Percentiles rank a stretch among this genome's conserved stretches.
These are phyloP conservation scores for Cyrtorhinus lividipennis DNA, from an alignment of 1,140 invertebrate species.

Conservation along the genomic window DNA sequence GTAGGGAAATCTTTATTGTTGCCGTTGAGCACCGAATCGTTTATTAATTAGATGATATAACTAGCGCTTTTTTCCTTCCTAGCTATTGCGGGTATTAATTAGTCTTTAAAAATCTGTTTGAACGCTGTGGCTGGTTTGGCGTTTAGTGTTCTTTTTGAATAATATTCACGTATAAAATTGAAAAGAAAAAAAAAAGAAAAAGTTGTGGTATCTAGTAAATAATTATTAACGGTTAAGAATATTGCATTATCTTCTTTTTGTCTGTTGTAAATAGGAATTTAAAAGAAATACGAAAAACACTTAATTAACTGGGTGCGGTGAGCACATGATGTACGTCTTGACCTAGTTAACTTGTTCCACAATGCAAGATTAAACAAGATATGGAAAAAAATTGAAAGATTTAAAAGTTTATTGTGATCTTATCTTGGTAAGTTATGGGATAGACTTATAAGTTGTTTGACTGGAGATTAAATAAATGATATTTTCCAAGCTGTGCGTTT, in stretches of 20 bases:
- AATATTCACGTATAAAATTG: neutral
- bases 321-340: neutral
- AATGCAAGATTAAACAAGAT: neutral
- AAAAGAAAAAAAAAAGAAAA: neutral
- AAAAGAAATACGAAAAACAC: neutral
- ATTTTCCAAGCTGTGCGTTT: slow-evolving; percentile 8
- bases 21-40: neutral
- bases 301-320: neutral
- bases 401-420: slow-evolving; percentile 10
- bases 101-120: neutral
- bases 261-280: slow-evolving; percentile 12
- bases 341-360: neutral
- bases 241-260: slow-evolving; percentile 4
- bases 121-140: neutral
- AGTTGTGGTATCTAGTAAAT: neutral
- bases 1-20: neutral
- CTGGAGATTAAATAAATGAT: slow-evolving; percentile 12
- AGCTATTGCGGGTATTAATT: neutral
- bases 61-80: neutral
- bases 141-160: neutral
- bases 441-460: slow-evolving; percentile 19
- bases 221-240: neutral
- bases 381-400: too few species aligned
- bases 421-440: slow-evolving; percentile 17
- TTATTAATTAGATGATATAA: neutral